Evolutionary conservation across 2,797 vertebrate species (phyloP), one percentile per base, ranked within the genome.

Genomic region (Tragopan temminckii): DNA sequence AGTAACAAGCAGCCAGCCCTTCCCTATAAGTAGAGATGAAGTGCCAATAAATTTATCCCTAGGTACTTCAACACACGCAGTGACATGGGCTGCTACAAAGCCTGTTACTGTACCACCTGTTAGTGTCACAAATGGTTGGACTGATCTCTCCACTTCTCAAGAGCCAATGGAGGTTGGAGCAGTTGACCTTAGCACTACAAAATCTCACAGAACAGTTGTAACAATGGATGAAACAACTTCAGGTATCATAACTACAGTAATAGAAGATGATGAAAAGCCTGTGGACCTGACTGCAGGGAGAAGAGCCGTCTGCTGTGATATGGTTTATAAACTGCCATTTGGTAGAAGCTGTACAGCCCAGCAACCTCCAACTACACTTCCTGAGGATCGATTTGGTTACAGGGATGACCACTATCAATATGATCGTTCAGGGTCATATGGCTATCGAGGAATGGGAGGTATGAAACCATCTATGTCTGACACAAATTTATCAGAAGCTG

Each of bases 281-380:
- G 98, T 99, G 33, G 99, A 99, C 96, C 97, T 99, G 80, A 99
- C 99, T 85, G 98, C 99, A 86, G 99, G 99, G 58, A 98, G 99
- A 92, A 98, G 98, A 97, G 98, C 98, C 79, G 99, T 99, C 82
- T 99, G 99, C 96, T 99, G 99, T 97, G 99, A 99, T 97, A 97
- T 99, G 78, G 99, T 99, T 96, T 99, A 99, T 96, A 99, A 98
- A 94, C 97, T 99, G 70, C 99, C 99, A 46, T 99, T 99, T 96
- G 98, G 99, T 84, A 98, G 99, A 96, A 99, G 98, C 95, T 99
- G 99, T 93, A 98, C 98, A 89, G 98, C 98, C 94, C 98, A 98
- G 81, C 98, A 99, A 40, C 98, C 99, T 8, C 97, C 98, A 89
- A 98, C 98, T 62, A 98, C 97, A n/a, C 98, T 99, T 95, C 99